Evolutionary conservation across 2,888 invertebrate species (phyloP).

Genomic region (Drosophila melanosoma): DNA sequence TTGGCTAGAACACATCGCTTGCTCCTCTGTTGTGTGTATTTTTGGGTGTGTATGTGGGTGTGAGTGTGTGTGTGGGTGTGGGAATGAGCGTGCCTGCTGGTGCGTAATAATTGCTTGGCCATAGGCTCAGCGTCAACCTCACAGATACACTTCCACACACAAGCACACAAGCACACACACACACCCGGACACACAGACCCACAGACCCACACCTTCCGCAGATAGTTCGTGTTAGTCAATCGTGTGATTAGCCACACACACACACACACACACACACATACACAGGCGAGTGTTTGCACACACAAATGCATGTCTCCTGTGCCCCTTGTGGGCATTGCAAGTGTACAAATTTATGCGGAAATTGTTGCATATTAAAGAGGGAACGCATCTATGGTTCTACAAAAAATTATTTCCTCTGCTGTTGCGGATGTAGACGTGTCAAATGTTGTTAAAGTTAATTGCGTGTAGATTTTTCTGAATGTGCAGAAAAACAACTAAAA

Average conservation of each 20-base stretch:
- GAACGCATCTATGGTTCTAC: conserved; percentile 65
- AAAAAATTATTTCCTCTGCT: conserved; percentile 43
- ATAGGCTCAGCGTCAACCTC: conserved; percentile 58
- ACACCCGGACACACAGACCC: conserved; percentile 20
- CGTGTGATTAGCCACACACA: conserved; percentile 71
- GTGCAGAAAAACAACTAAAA: conserved; percentile 5
- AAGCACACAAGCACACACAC: conserved; percentile 4
- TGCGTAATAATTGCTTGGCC: conserved; percentile 77
- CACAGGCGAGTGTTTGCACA: conserved; percentile 14
- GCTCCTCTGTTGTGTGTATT: background rate
- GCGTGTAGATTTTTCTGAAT: background rate
- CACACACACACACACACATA: conserved; percentile 43
- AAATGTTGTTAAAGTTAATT: conserved; percentile 25
- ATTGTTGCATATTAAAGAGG: conserved; percentile 79
- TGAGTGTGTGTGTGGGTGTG: conserved; percentile 29
- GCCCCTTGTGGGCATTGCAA: conserved; percentile 20
- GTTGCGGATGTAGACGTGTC: conserved; percentile 11
- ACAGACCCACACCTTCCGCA: conserved; percentile 40
- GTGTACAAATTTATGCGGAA: conserved; percentile 75
- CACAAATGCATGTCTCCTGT: conserved; percentile 8
- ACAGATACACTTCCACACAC: conserved; percentile 28
- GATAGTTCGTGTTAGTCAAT: conserved; percentile 64
- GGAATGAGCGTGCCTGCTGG: conserved; percentile 51
- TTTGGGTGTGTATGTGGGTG: conserved; percentile 17
- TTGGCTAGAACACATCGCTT: conserved; percentile 39